A percentile compares a stretch with the other conserved stretches of the same genome.
Conservation (phyloP, 2,113 vertebrate genomes). For the Lepisosteus osseus region DNA sequence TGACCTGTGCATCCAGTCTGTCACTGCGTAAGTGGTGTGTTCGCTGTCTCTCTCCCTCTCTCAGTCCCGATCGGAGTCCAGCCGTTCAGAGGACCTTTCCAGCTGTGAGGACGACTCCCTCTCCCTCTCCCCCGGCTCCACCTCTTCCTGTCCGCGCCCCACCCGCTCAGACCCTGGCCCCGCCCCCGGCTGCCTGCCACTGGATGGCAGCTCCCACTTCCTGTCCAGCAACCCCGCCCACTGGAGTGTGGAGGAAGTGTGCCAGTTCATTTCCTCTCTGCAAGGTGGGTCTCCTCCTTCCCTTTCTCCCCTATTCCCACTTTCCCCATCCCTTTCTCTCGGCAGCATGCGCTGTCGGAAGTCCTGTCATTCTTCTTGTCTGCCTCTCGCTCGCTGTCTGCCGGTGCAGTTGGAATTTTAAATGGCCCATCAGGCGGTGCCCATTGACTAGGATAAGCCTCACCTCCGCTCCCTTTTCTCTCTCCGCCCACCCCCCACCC, state of each 20-base stretch:
- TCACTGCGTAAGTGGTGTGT: neutral
- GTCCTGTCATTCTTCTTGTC: too few relatives aligned
- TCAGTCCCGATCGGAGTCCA: conserved; percentile 89
- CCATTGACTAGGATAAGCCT: too few relatives aligned
- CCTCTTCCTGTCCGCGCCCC: conserved; percentile 74
- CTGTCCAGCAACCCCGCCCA: conserved; percentile 83
- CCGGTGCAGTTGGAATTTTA: neutral
- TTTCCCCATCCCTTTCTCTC: neutral
- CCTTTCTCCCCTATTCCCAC: neutral
- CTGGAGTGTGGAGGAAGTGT: conserved; percentile 95
- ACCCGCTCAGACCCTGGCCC: conserved; percentile 73
- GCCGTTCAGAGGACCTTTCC: conserved; percentile 88
- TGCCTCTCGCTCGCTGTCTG: too few relatives aligned
- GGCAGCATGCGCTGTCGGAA: too few relatives aligned
- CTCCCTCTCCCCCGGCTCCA: conserved; percentile 84
- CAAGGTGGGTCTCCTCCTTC: conserved; percentile 72
- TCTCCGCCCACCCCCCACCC: neutral
- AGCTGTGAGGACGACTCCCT: conserved; percentile 86
- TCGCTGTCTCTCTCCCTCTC: neutral
- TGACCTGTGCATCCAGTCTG: neutral
- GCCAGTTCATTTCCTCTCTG: conserved; percentile 89
- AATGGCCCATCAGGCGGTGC: too few relatives aligned
- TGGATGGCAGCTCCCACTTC: conserved; percentile 81
- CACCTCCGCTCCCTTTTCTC: neutral
- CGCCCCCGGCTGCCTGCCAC: conserved; percentile 70